Evolutionary conservation across 2,113 vertebrate genomes (phyloP).

Genomic region (Indicator indicator): DNA sequence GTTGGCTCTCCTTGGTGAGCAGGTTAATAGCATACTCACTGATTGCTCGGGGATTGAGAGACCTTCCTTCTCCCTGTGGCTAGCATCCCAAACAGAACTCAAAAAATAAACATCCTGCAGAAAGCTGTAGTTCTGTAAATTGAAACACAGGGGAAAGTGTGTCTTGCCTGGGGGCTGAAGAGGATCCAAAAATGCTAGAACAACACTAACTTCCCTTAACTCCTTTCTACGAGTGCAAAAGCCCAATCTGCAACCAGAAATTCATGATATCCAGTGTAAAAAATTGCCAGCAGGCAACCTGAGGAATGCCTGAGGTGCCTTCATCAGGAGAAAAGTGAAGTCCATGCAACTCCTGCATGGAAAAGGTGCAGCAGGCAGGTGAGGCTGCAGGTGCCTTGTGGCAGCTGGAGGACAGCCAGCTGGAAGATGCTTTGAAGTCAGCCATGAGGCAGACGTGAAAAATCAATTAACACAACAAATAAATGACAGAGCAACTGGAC

Average conservation of each 20-base stretch:
- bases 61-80: not conserved
- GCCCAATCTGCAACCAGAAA: not conserved
- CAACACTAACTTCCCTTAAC: not conserved
- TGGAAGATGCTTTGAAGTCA: not conserved
- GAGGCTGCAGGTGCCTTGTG: not conserved
- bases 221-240: not conserved
- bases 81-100: not conserved
- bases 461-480: not conserved
- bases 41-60: not conserved
- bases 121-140: not conserved
- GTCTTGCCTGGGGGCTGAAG: not conserved
- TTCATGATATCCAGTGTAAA: not conserved
- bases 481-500: not conserved
- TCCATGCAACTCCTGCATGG: not conserved
- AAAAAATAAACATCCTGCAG: not conserved
- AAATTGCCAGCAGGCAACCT: not conserved
- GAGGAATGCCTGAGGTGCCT: not conserved
- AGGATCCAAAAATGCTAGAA: not conserved
- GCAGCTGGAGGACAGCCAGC: not conserved
- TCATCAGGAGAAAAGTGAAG: not conserved
- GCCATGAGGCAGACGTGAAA: not conserved
- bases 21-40: rapidly evolving
- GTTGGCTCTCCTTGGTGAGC: not conserved
- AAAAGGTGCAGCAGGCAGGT: not conserved
- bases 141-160: not conserved